Evolutionary conservation across 2,888 invertebrate genomes (phyloP), one percentile per base, ranked within the genome.

Genomic region (Napeogenes sylphis): DNA sequence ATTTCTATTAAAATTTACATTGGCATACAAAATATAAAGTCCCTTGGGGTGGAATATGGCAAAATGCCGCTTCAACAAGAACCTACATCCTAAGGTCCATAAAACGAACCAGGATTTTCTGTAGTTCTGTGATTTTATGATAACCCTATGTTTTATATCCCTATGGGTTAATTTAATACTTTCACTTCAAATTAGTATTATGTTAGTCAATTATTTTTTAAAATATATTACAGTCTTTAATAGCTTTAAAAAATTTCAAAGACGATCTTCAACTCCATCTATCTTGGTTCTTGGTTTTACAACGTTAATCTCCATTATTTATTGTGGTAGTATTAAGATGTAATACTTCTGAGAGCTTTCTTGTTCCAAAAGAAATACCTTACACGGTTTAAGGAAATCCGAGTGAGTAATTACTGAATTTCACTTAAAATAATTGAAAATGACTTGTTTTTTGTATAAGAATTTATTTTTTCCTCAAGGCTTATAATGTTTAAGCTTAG

Each of bases 321-420:
- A 51, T 51, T 21, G 51, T 30, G 21, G 21, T 30, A 4, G 30
- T 51, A 51, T 30, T 30, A 30, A 51, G 51, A 51, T 51, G 21
- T 51, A 51, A 51, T 51, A 51, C 51, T 51, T 51, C 30, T 51
- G 30, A 51, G 51, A 51, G 51, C 51, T 51, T 51, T 51, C n/a
- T 6, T 30, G 30, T 51, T 51, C 12, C 30, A 51, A 51, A 51
- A 51, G 51, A 30, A 51, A 51, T 51, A 21, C 21, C 21, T 30
- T 30, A 51, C 21, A 51, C 14, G 21, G 21, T 47, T 47, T 47
- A n/a, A 47, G n/a, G 3, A 42, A 42, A 30, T 51, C 51, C 51
- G 30, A 21, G 6, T 30, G 30, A 30, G 47, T n/a, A 47, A 51
- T 51, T 30, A 51, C 51, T 30, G 30, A 30, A 51, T n/a, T 30